A percentile compares a stretch with the other conserved stretches of the same genome.
Conservation (phyloP, 2,113 vertebrate species). For the Isurus oxyrinchus region DNA sequence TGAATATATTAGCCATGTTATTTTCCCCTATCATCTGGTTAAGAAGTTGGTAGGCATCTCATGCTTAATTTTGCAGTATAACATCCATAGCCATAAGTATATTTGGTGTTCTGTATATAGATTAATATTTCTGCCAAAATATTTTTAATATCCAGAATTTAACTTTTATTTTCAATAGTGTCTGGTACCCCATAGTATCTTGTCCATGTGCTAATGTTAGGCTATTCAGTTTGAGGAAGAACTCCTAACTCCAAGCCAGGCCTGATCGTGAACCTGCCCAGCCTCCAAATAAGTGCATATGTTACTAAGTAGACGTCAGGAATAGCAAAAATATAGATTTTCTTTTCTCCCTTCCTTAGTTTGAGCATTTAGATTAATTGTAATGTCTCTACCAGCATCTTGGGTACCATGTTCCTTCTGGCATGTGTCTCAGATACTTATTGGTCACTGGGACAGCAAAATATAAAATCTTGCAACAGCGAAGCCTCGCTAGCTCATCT, state of each 20-base stretch:
- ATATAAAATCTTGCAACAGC: not conserved
- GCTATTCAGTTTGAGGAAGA: not conserved
- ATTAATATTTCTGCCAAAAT: not conserved
- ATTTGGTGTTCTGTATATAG: not conserved
- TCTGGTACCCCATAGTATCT: not conserved
- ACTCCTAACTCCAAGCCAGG: no score
- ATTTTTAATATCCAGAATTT: not conserved
- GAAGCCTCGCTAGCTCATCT: not conserved
- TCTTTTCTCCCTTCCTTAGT: not conserved
- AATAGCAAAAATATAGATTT: not conserved
- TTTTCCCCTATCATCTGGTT: not conserved
- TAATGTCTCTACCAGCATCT: not conserved
- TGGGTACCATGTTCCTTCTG: not conserved
- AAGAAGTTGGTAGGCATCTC: not conserved
- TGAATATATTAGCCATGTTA: not conserved
- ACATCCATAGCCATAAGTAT: not conserved
- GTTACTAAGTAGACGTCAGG: not conserved
- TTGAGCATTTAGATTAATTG: not conserved
- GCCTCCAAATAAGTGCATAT: not conserved
- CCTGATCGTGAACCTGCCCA: not conserved
- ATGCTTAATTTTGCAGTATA: not conserved
- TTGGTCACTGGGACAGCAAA: not conserved
- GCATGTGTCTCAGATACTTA: not conserved
- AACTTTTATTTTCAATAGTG: not conserved
- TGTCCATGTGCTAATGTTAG: not conserved